Percentiles rank a stretch among this genome's conserved stretches.
phyloP scores from a whole-genome alignment of 1,140 invertebrate species.

The Drosophila pandora region DNA sequence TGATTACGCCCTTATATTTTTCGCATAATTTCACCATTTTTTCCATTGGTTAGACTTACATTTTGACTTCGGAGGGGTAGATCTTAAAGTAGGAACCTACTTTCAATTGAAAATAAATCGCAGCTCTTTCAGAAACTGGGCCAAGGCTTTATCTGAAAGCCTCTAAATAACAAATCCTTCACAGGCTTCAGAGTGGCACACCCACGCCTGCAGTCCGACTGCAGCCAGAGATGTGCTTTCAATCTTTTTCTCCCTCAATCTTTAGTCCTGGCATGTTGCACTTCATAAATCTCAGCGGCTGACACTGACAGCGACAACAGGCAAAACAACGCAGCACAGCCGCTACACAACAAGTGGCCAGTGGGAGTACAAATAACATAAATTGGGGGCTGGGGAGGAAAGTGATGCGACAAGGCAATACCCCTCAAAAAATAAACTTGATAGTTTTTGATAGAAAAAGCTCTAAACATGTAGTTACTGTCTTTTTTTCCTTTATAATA shows the following conservation, averaged over 20 bases:
- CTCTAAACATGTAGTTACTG: no score
- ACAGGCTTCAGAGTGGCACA: background rate
- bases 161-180: conserved; percentile 39
- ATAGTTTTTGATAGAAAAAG: no score
- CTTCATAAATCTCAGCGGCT: conserved; percentile 77
- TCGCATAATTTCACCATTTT: conserved; percentile 54
- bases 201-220: conserved; percentile 7
- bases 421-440: background rate
- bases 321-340: conserved; percentile 27
- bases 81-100: background rate
- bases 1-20: conserved; percentile 62
- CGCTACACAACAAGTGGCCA: conserved; percentile 68
- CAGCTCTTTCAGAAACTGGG: conserved; percentile 24
- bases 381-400: background rate
- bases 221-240: conserved; percentile 37
- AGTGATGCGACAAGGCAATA: conserved; percentile 1
- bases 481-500: no score
- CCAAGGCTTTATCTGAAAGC: conserved; percentile 49
- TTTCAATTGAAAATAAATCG: conserved; percentile 16
- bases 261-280: conserved; percentile 61
- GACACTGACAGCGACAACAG: conserved; percentile 68
- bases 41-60: background rate
- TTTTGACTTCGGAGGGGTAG: background rate
- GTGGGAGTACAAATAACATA: conserved; percentile 33
- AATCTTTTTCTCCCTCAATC: conserved; percentile 57